Percentiles rank a stretch among this genome's conserved stretches.
These are phyloP conservation scores for Mythimna loreyi DNA, from an alignment of 2,888 invertebrate genomes.

Conservation along the genomic window DNA sequence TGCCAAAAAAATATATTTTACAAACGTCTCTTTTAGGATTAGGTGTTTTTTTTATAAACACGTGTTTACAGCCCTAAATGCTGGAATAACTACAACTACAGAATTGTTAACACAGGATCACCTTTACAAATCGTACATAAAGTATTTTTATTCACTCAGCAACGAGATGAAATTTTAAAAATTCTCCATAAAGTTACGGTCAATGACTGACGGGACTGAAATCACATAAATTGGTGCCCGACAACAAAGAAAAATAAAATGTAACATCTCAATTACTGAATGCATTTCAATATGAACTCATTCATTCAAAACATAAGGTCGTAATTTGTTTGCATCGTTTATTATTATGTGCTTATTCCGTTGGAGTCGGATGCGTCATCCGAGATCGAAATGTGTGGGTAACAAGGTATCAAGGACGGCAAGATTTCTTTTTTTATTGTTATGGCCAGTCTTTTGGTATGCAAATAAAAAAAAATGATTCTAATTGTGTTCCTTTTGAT, in stretches of 20 bases:
- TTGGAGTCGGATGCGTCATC: constrained; percentile 77
- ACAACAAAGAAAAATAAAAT: constrained; percentile 68
- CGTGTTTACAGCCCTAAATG: not conserved
- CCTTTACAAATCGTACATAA: constrained; percentile 24
- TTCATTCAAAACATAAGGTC: constrained; percentile 52
- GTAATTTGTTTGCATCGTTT: constrained; percentile 42
- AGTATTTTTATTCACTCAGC: constrained; percentile 57
- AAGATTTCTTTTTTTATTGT: constrained; percentile 76
- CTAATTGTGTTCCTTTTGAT: constrained; percentile 69
- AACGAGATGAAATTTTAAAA: constrained; percentile 69
- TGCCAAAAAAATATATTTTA: not conserved
- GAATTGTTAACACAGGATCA: constrained; percentile 22
- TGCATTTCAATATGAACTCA: constrained; percentile 59
- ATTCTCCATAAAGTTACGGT: constrained; percentile 69
- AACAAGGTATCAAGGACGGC: constrained; percentile 85
- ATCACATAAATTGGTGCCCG: constrained; percentile 75
- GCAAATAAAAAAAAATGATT: constrained; percentile 76
- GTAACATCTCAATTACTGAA: constrained; percentile 73
- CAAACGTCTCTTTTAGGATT: not conserved
- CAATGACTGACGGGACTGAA: constrained; percentile 72
- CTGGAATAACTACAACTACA: constrained; percentile 3
- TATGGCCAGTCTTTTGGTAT: constrained; percentile 77
- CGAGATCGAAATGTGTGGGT: constrained; percentile 81
- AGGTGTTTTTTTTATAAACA: not conserved
- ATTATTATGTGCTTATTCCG: constrained; percentile 60